Evolutionary conservation across 2,888 invertebrate genomes (phyloP), one percentile per base, ranked within the genome.

Genomic region (Norana najaformis): DNA sequence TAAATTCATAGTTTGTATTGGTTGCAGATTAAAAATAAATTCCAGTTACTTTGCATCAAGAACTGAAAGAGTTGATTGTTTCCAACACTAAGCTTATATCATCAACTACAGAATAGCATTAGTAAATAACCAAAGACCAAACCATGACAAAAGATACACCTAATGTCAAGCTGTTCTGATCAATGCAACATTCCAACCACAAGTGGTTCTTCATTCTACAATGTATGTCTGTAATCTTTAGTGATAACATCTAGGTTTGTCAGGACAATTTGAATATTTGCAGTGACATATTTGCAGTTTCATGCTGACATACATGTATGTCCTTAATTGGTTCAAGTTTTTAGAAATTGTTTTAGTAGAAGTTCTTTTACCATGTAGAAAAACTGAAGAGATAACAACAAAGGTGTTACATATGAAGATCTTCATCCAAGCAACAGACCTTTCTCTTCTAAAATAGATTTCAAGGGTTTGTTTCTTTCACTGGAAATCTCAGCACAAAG

Each of bases 41-140:
- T n/a, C 30, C n/a, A 69, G n/a, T n/a, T 69, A 69, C n/a, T 69
- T n/a, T n/a, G 69, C n/a, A 69, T 69, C 69, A 69, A 69, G 69
- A 69, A 69, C 13, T 30, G 69, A 69, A 69, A 69, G 69, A 69
- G n/a, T n/a, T 30, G 69, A 69, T 69, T 69, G 30, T 69, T 69
- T n/a, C n/a, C n/a, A n/a, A 69, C 30, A n/a, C 69, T 69, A 30
- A 30, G 69, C n/a, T 8, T 69, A 69, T n/a, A 69, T n/a, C 69
- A 69, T 69, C 69, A 69, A 69, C 30, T 69, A 11, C 69, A 69
- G 69, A 69, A 69, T n/a, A n/a, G n/a, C 69, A 69, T 69, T 69
- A n/a, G 69, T n/a, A 69, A 30, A 69, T 69, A 69, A 69, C 69
- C n/a, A 69, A n/a, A 69, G n/a, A 2, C n/a, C 11, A 69, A n/a